phyloP scores from a whole-genome alignment of 53 echinoderm and acorn worm species.

The Echinometra lucunter region DNA sequence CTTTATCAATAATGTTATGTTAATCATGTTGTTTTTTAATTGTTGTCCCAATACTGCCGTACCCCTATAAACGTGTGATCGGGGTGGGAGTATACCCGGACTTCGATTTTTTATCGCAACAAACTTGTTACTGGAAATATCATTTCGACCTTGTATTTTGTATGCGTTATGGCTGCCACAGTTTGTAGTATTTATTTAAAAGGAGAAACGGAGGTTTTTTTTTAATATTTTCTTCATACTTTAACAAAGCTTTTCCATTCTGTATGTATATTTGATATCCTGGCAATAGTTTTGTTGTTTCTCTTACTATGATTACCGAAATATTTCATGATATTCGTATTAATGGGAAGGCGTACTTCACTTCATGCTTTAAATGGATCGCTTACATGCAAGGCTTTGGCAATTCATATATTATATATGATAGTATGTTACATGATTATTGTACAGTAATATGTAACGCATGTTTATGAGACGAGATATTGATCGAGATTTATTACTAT shows the following conservation, averaged over 20 bases:
- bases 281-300: background rate
- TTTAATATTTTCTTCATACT: background rate
- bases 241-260: background rate
- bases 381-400: background rate
- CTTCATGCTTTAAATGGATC: background rate
- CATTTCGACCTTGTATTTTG: background rate
- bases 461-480: conserved; percentile 45
- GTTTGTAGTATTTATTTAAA: background rate
- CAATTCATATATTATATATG: conserved; percentile 33
- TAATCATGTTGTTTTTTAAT: background rate
- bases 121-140: background rate
- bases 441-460: conserved; percentile 57
- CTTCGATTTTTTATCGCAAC: background rate
- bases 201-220: background rate
- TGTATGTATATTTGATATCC: background rate
- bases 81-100: background rate
- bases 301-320: conserved; percentile 14
- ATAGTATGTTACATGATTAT: conserved; percentile 44
- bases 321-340: conserved; percentile 23
- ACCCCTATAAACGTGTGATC: background rate
- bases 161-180: background rate
- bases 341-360: background rate
- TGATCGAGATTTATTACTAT: conserved; percentile 36
- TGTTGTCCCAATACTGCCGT: background rate
- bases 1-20: background rate